Evolutionary conservation across 2,888 invertebrate genomes (phyloP), one percentile per base, ranked within the genome.

Genomic region (Eutolmus rufibarbis): DNA sequence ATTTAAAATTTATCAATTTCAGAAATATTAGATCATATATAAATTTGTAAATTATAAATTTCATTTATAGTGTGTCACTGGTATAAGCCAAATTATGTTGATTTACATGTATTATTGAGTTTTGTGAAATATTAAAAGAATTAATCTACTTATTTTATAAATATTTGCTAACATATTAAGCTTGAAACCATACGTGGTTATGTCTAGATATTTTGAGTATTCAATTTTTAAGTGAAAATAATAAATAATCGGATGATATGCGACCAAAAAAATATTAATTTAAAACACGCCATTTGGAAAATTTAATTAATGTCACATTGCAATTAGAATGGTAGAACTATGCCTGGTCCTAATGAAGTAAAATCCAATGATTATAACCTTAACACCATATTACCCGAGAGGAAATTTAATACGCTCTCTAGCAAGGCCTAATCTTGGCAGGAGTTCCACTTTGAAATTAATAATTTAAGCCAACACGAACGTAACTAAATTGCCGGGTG

Each of bases 401-500:
- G 82, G 57, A 57, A 82, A 82, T 82, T 57, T 57, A 82, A 57
- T 82, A 82, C 57, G 56, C 34, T 56, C 40, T n/a, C 57, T 12
- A 19, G 19, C 34, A 34, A 40, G n/a, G 37, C 66, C 57, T 66
- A 82, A 82, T 82, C 51, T 57, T 82, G 57, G 57, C 82, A 82
- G 66, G 51, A 82, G 57, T 57, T 66, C 82, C 66, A 82, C 57
- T 82, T 66, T 34, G 34, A 82, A 57, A 82, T 82, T 82, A 82
- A 82, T 82, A 82, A 82, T 82, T 82, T 82, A 82, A 37, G 57
- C 82, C 37, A 57, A 82, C 82, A 82, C 46, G 66, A 37, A 82
- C 37, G 28, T 82, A 82, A 82, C 82, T 28, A 28, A 57, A 82
- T 82, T 82, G 82, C 56, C 66, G 66, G 66, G 28, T 66, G 66